Conservation (phyloP, 1,140 invertebrate species). For the Mylabris phalerata region DNA sequence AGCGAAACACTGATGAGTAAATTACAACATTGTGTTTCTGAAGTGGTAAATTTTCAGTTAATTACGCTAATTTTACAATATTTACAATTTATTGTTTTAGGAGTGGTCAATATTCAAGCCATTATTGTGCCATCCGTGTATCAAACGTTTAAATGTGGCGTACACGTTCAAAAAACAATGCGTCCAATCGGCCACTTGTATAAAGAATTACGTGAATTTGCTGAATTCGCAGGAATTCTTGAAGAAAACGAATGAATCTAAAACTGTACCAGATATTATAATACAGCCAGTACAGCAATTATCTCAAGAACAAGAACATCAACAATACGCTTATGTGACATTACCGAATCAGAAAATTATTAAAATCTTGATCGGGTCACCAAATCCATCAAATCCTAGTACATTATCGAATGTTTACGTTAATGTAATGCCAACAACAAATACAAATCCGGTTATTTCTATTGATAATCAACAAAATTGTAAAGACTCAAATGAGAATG, state of each 20-base stretch:
- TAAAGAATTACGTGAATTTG: conserved; percentile 34
- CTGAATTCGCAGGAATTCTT: conserved; percentile 26
- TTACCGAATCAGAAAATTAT: conserved; percentile 34
- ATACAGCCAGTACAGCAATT: background rate
- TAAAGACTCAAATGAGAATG: conserved; percentile 34
- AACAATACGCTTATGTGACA: conserved; percentile 24
- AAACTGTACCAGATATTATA: conserved; percentile 6
- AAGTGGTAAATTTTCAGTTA: conserved; percentile 36
- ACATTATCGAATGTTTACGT: conserved; percentile 36
- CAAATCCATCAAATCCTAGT: conserved; percentile 23
- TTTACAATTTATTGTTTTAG: conserved; percentile 24
- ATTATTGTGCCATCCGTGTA: conserved; percentile 36
- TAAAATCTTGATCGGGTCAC: conserved; percentile 31
- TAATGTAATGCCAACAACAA: conserved; percentile 33
- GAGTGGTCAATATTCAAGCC: conserved; percentile 37
- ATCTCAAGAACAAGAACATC: conserved; percentile 1
- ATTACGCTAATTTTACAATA: no score
- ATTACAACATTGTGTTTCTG: conserved; percentile 36
- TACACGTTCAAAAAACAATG: conserved; percentile 37
- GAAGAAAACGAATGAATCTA: conserved; percentile 30
- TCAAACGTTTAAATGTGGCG: conserved; percentile 33
- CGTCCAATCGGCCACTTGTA: conserved; percentile 29
- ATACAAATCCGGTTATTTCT: background rate
- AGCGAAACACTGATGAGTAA: conserved; percentile 34
- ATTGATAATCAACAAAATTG: conserved; percentile 7